phyloP scores from a whole-genome alignment of 2,888 invertebrate species.

The Acrobasis suavella region DNA sequence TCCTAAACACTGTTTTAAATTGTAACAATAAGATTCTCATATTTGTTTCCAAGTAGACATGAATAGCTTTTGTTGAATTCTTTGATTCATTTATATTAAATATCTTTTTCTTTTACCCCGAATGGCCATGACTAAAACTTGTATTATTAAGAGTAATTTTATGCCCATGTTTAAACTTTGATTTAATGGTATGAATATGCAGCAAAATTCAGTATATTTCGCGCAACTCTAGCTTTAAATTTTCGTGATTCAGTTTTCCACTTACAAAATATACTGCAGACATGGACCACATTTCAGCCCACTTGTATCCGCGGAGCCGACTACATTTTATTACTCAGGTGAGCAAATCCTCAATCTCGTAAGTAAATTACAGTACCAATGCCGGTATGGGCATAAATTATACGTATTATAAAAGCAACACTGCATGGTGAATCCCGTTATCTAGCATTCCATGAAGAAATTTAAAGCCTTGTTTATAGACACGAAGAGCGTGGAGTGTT shows the following conservation, averaged over 20 bases:
- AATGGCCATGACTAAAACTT: too few relatives aligned
- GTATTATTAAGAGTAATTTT: too few relatives aligned
- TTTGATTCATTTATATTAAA: too few relatives aligned
- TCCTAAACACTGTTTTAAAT: too few relatives aligned
- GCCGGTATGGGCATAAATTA: conserved; percentile 12
- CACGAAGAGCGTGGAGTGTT: background rate
- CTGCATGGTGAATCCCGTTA: conserved; percentile 48
- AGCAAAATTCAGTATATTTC: background rate
- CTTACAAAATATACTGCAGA: conserved; percentile 8
- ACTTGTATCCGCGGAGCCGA: conserved; percentile 12
- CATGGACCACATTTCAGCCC: conserved; percentile 4
- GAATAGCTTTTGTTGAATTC: too few relatives aligned
- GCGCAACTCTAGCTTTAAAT: background rate
- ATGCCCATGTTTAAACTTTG: too few relatives aligned
- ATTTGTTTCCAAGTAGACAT: too few relatives aligned
- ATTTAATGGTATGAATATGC: too few relatives aligned
- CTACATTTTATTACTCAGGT: conserved; percentile 17
- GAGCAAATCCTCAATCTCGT: conserved; percentile 19
- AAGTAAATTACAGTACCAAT: conserved; percentile 11
- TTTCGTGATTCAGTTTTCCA: conserved; percentile 3
- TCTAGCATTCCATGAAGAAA: conserved; percentile 52
- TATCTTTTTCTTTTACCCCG: too few relatives aligned
- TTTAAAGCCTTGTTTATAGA: conserved; percentile 2
- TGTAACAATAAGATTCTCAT: too few relatives aligned
- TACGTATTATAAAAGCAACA: conserved; percentile 9